phyloP scores from a whole-genome alignment of 2,888 invertebrate species.

The Amorpha juglandis region DNA sequence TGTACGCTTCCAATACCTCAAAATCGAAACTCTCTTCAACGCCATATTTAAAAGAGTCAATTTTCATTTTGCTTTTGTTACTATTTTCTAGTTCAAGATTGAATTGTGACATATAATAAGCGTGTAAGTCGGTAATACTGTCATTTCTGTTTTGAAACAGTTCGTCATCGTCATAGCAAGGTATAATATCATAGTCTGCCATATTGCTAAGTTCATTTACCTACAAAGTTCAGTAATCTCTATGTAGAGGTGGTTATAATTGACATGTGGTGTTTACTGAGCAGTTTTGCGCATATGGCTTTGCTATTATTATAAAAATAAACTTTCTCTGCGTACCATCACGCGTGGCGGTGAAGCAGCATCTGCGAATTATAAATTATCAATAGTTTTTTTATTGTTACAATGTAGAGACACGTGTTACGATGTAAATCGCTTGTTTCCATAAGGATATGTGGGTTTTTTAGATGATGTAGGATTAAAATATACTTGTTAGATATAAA shows the following conservation, averaged over 20 bases:
- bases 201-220: constrained; percentile 76
- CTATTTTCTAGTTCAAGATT: constrained; percentile 78
- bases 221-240: constrained; percentile 76
- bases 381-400: constrained; percentile 70
- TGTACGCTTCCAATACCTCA: constrained; percentile 70
- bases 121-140: constrained; percentile 73
- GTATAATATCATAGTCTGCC: constrained; percentile 75
- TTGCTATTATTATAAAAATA: constrained; percentile 84
- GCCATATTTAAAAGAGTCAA: constrained; percentile 69
- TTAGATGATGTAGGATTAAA: constrained; percentile 4
- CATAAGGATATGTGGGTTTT: constrained; percentile 7
- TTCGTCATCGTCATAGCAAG: constrained; percentile 69
- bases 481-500: not conserved
- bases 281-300: constrained; percentile 72
- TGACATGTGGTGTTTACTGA: constrained; percentile 75
- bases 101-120: constrained; percentile 80
- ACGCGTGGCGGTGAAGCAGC: constrained; percentile 67
- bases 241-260: constrained; percentile 62
- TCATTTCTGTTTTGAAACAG: constrained; percentile 69
- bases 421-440: constrained; percentile 34
- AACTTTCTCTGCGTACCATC: constrained; percentile 78
- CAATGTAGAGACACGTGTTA: constrained; percentile 70
- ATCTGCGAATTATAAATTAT: constrained; percentile 80
- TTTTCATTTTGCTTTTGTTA: constrained; percentile 58
- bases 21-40: constrained; percentile 77